A percentile compares a stretch with the other conserved stretches of the same genome.
These are phyloP conservation scores for Amblyraja radiata DNA, from an alignment of 2,797 vertebrate genomes.

Conservation along the genomic window DNA sequence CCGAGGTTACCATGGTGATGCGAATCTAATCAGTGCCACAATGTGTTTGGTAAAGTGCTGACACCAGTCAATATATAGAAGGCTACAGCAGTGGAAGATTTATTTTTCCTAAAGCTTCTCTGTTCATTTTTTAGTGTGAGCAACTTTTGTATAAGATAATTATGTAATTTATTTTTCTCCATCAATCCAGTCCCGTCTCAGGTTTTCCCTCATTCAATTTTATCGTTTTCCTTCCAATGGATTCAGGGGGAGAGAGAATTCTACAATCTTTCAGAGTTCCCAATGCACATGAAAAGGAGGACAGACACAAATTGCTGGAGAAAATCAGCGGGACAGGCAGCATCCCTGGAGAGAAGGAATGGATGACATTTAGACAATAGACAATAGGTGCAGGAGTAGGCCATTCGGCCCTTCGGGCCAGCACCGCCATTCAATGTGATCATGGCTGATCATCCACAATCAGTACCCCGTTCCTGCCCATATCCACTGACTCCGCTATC, in stretches of 20 bases:
- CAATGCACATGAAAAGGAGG: not conserved
- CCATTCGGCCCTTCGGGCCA: too few species aligned
- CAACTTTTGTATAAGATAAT: not conserved
- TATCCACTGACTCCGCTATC: too few species aligned
- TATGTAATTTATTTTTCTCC: slow-evolving; percentile 2
- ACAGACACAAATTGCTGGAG: too few species aligned
- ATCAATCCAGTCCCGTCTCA: not conserved
- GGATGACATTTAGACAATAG: too few species aligned
- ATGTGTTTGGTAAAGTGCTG: slow-evolving; percentile 26
- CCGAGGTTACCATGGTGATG: slow-evolving; percentile 11
- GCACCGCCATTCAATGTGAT: too few species aligned
- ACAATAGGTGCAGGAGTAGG: too few species aligned
- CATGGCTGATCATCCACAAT: too few species aligned
- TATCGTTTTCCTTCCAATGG: not conserved
- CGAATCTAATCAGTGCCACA: not conserved
- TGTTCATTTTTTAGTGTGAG: slow-evolving; percentile 5
- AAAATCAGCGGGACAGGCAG: too few species aligned
- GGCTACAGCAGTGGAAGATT: slow-evolving; percentile 24
- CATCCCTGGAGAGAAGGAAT: too few species aligned
- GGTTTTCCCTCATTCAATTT: not conserved
- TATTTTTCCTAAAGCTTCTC: slow-evolving; percentile 11
- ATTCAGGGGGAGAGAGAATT: too few species aligned
- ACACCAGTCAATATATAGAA: slow-evolving; percentile 25
- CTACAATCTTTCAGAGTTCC: not conserved
- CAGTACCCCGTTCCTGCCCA: too few species aligned